Percentiles rank a stretch among this genome's conserved stretches.
Conservation (phyloP, 2,113 vertebrate genomes). For the cattle (Bos taurus) region DNA sequence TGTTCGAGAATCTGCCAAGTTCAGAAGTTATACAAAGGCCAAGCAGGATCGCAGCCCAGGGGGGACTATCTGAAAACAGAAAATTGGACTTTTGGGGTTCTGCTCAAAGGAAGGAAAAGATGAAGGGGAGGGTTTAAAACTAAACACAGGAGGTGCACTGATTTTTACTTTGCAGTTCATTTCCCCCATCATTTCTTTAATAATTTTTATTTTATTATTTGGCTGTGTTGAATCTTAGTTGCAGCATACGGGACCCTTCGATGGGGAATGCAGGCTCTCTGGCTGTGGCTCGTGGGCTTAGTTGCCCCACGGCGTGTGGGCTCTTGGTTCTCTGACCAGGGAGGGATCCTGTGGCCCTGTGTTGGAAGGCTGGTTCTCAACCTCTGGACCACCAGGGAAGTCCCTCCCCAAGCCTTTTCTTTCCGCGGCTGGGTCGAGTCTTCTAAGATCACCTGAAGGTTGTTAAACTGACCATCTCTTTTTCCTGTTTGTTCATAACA, state of each 20-base stretch:
- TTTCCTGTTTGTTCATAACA: not conserved
- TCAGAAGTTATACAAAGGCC: not conserved
- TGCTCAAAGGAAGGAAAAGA: not conserved
- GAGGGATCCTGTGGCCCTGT: not conserved
- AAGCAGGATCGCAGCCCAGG: not conserved
- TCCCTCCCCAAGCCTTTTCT: not conserved
- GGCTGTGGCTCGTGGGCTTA: not conserved
- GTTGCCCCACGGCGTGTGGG: not conserved
- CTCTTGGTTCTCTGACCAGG: not conserved
- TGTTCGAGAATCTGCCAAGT: not conserved
- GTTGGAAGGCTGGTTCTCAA: not conserved
- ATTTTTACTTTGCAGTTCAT: not conserved
- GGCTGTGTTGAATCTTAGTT: not conserved
- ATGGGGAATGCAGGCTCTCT: not conserved
- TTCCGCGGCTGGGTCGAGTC: not conserved
- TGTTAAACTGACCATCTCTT: not conserved
- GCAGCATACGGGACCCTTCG: not conserved
- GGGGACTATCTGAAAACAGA: not conserved
- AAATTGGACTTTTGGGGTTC: not conserved
- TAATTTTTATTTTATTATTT: not conserved
- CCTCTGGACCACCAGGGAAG: not conserved
- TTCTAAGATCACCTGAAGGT: not conserved
- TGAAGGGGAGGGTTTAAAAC: not conserved
- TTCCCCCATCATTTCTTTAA: not conserved
- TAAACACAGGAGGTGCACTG: too few species aligned